Evolutionary conservation across 2,113 vertebrate species (phyloP).

Genomic region (Cranoglanis bouderius): DNA sequence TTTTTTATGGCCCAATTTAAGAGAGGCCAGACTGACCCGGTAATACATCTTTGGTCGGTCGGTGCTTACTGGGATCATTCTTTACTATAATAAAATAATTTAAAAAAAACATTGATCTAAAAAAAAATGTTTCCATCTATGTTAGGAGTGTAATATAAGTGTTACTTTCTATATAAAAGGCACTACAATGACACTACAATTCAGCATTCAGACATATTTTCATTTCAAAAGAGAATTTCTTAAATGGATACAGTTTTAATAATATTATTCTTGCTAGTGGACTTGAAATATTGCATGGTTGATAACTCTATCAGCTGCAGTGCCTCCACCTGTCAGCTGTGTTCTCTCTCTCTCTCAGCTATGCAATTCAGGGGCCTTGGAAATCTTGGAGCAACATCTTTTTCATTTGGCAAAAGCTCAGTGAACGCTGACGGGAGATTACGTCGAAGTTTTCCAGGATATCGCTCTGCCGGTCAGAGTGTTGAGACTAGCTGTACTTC

Average conservation of each 20-base stretch:
- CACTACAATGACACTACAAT: neutral
- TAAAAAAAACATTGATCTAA: too few species aligned
- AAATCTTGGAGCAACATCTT: neutral
- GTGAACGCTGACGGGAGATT: constrained; percentile 1
- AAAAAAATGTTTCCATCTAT: neutral
- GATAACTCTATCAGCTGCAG: neutral
- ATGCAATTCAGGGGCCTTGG: neutral
- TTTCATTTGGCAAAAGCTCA: neutral
- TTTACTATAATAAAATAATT: neutral
- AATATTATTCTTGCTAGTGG: neutral
- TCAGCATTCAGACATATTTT: neutral
- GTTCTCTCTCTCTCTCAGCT: neutral
- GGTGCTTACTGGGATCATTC: neutral
- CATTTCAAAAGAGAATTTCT: neutral
- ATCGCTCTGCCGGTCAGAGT: neutral
- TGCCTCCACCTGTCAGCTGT: neutral
- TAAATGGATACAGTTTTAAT: neutral
- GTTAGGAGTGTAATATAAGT: neutral
- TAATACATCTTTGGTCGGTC: neutral
- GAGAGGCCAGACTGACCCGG: too few species aligned
- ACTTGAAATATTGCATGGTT: neutral
- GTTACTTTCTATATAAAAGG: neutral
- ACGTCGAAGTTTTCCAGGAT: constrained; percentile 12
- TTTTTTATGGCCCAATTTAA: too few species aligned
- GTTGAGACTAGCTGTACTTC: constrained; percentile 9